Base-by-base conservation (phyloP, 2,797 vertebrate species). In the Tragelaphus oryx region DNA sequence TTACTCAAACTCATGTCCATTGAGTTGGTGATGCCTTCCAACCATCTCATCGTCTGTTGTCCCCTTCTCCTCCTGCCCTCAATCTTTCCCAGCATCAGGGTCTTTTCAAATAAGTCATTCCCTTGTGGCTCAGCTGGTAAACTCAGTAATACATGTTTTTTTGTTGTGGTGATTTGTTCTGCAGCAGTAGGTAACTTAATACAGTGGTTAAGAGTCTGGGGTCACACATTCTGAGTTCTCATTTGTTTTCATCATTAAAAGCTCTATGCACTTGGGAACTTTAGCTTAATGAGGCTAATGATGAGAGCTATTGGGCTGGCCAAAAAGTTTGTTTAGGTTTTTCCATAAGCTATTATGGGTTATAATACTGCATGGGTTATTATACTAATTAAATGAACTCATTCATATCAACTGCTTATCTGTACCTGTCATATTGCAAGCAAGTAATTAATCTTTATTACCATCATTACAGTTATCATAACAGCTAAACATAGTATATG, bases 311-410 rank as follows among this genome's bases (percentile, higher is more conserved):
- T 85, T 37, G n/a, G n/a, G n/a, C 9, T 33, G 62, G 17, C 62
- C 62, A 65, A 65, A 20, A 65, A 33, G n/a, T 65, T 65, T 65
- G n/a, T 65, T 65, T 4, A 65, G n/a, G 17, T 20, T 65, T 65
- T 65, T 65, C 62, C 62, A 30, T 65, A 65, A 10, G n/a, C 62
- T 65, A 20, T 65, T 65, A 65, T 20, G 62, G 16, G 17, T 65
- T 65, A 65, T 65, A 65, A 33, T 33, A 65, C 17, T 87, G 50
- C 44, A 11, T 91, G 74, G 11, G 30, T 62, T 85, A 60, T 93
- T 93, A 48, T 78, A 50, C 41, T 88, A 88, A 87, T 78, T 91
- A 93, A 95, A 57, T 91, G 83, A 94, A 75, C 18, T 85, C 22
- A 93, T 85, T 94, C 59, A 30, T 88, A 78, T 48, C 18, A n/a